A percentile compares a stretch with the other conserved stretches of the same genome.
Conservation (phyloP, 2,797 vertebrate species). For the Leuciscus waleckii region DNA sequence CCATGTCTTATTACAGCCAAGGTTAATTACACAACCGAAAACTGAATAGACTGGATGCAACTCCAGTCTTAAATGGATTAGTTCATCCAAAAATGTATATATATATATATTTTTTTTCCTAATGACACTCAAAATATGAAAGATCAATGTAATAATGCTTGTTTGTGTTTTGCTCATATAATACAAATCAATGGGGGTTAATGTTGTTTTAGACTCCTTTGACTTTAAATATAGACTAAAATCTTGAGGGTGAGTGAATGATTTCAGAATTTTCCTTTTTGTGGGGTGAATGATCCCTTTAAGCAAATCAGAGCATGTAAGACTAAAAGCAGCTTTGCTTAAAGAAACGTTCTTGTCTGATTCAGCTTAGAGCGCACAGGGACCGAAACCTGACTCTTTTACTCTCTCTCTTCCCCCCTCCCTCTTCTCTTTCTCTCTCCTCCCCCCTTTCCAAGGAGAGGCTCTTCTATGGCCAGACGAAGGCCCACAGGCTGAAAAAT, state of each 20-base stretch:
- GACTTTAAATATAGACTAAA: not conserved
- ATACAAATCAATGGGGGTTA: not conserved
- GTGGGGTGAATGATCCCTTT: not conserved
- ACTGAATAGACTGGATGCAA: slow-evolving; percentile 8
- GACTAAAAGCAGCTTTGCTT: slow-evolving; percentile 15
- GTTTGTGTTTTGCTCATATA: not conserved
- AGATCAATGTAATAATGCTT: not conserved
- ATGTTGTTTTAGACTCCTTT: not conserved
- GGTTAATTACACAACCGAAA: slow-evolving; percentile 36
- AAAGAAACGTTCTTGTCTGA: slow-evolving; percentile 22
- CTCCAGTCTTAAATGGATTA: not conserved
- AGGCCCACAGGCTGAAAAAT: slow-evolving; percentile 35
- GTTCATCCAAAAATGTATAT: not conserved
- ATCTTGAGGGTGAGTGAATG: not conserved
- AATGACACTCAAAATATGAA: not conserved
- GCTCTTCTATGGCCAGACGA: slow-evolving; percentile 40
- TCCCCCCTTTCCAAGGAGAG: slow-evolving; percentile 21
- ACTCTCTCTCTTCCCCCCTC: slow-evolving; percentile 26
- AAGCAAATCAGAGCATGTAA: not conserved
- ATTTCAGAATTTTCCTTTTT: not conserved
- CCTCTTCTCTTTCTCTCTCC: slow-evolving; percentile 6
- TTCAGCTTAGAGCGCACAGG: slow-evolving; percentile 37
- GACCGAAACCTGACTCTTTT: slow-evolving; percentile 51
- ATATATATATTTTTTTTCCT: not conserved
- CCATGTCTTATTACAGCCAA: slow-evolving; percentile 38